Evolutionary conservation across 2,113 vertebrate genomes (phyloP), one percentile per base, ranked within the genome.

Genomic region (Cyprinodon brontotheroides): DNA sequence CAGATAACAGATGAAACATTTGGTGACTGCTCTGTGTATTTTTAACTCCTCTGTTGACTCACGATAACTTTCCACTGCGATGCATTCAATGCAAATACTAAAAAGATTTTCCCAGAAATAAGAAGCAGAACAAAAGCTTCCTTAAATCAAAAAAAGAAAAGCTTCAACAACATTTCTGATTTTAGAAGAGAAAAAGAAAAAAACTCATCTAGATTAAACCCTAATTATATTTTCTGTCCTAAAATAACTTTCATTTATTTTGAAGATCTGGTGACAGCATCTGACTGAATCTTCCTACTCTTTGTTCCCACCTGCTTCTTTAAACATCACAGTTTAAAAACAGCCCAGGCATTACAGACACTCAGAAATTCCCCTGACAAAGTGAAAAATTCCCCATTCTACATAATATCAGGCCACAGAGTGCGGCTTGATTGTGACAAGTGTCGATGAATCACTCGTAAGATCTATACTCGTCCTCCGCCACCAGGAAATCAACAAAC

Each of bases 101-200:
- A 38, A 62, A 79, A 72, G 76, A 3, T 2, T 76, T 61, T 12
- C 20, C 47, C 65, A 70, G 37, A 57, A 57, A 7, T 74, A 11
- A 79, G 73, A 80, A 87, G 70, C 66, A 72, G 80, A 79, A 89
- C 11, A 61, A 61, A 76, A 39, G 84, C 80, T 86, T 85, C 83
- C 40, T 41, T 43, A 57, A 76, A 78, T n/a, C 53, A 65, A 45
- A 3, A 2, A 0, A 1, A 10, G 53, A 8, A 64, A 45, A 39
- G 29, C 17, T 76, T 78, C 50, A 74, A 61, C 20, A 68, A 73
- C 47, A 78, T 74, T 22, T 76, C 7, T 2, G 9, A 15, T 81
- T 81, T 74, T 77, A 59, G 17, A 76, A 61, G 13, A 6, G 7
- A 45, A 45, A 50, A 79, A 70, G 13, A 6, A 2, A 45, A 45